Evolutionary conservation across 1,140 invertebrate genomes (phyloP).

Genomic region (Papilio helenus): DNA sequence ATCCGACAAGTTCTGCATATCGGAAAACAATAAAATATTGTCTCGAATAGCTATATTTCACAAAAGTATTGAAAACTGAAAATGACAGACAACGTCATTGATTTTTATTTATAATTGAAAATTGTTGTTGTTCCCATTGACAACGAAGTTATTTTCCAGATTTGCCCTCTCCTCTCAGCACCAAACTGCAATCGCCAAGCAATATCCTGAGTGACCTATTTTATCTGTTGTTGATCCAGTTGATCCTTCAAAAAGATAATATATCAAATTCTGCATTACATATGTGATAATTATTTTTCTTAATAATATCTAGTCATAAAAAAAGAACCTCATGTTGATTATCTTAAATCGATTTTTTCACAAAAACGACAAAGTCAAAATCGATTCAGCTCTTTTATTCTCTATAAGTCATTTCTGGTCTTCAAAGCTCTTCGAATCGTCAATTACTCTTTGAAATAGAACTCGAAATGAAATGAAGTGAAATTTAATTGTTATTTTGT

Average conservation of each 20-base stretch:
- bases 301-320: not conserved
- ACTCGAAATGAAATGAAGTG: not conserved
- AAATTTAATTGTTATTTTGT: slow-evolving; percentile 27
- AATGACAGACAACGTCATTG: not conserved
- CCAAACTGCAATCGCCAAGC: too few species aligned
- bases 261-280: too few species aligned
- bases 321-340: not conserved
- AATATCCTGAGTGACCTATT: too few species aligned
- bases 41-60: not conserved
- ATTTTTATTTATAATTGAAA: not conserved
- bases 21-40: not conserved
- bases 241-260: too few species aligned
- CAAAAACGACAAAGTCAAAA: not conserved
- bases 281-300: too few species aligned
- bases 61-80: not conserved
- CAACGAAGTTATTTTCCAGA: not conserved
- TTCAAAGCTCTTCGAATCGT: not conserved
- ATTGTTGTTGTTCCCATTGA: not conserved
- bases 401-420: not conserved
- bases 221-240: too few species aligned
- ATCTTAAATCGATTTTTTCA: not conserved
- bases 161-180: not conserved
- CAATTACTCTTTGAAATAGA: slow-evolving; percentile 2
- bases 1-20: slow-evolving; percentile 58
- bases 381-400: not conserved